Evolutionary conservation across 2,113 vertebrate species (phyloP).

Genomic region (Rhinoderma darwinii): DNA sequence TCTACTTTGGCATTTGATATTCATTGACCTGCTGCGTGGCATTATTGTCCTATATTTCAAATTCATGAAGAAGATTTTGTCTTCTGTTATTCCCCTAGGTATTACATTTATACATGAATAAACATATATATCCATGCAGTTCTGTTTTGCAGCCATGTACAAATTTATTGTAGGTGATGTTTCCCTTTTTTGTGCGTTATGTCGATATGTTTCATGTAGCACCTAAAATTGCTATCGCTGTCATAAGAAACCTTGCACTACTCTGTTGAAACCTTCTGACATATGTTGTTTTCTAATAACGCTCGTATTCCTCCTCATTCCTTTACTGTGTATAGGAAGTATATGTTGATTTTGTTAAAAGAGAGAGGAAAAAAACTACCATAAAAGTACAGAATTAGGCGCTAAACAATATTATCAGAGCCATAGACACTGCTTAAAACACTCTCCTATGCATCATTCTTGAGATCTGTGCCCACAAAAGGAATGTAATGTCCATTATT

Average conservation of each 20-base stretch:
- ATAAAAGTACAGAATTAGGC: slow-evolving; percentile 12
- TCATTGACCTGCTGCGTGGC: too few species aligned
- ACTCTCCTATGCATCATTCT: slow-evolving; percentile 31
- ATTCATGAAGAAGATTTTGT: too few species aligned
- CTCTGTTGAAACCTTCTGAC: background rate
- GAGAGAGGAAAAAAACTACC: background rate
- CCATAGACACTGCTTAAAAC: slow-evolving; percentile 23
- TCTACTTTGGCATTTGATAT: too few species aligned
- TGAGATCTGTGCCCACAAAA: slow-evolving; percentile 24
- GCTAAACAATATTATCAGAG: slow-evolving; percentile 14
- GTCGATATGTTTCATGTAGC: background rate
- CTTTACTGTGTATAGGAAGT: background rate
- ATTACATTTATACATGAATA: too few species aligned
- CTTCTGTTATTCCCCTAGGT: too few species aligned
- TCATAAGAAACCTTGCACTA: background rate
- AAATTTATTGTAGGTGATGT: background rate
- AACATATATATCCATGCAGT: too few species aligned
- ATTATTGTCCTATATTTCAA: too few species aligned
- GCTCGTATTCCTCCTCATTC: background rate
- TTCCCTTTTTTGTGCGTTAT: background rate
- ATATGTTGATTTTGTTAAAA: background rate
- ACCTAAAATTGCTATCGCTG: too few species aligned
- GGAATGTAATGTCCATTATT: slow-evolving; percentile 39
- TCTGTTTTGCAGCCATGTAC: too few species aligned
- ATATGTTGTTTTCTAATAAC: background rate